Evolutionary conservation across 2,113 vertebrate genomes (phyloP), one percentile per base, ranked within the genome.

Genomic region (Leucoraja erinaceus): DNA sequence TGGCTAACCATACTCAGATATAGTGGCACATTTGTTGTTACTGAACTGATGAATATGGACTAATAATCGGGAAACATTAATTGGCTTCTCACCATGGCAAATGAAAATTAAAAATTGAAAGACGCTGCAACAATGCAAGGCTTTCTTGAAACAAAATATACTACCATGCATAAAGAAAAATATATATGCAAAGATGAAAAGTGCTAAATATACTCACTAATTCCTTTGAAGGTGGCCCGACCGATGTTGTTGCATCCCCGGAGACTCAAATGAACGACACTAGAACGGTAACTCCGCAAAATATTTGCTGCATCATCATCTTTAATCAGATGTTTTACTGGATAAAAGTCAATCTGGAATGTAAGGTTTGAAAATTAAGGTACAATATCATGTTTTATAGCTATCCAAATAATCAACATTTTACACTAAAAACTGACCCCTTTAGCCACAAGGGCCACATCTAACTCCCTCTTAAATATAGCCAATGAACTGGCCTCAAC

Each of bases 321-420:
- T 59, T 92, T 22, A 88, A 95, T n/a, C 7, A 93, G 22, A 9
- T 93, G 90, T 92, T 94, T 96, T 63, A 95, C 93, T 63, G 94
- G n/a, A 1, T 95, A 96, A 94, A 97, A 96, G 93, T 96, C 94
- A 63, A 96, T 95, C 96, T 96, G 93, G 93, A 95, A 94, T 66
- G 12, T 93, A 90, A 93, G 5, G 93, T 75, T 28, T n/a, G 4
- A 93, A n/a, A 74, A 91, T 91, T 9, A 74, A 74, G 68, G 12
- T 66, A 47, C 16, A 38, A 31, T 72, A 25, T 72, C 47, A 25
- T 12, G 33, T 72, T 68, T 8, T 91, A 18, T 31, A 88, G 84
- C 16, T 2, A 88, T 6, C 31, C n/a, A 33, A n/a, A 90, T 90
- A 90, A 90, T 66, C 25, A 88, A 88, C 5, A 6, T 68, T 33